Base-by-base conservation (phyloP, 1,140 invertebrate genomes). In the Dryas iulia region DNA sequence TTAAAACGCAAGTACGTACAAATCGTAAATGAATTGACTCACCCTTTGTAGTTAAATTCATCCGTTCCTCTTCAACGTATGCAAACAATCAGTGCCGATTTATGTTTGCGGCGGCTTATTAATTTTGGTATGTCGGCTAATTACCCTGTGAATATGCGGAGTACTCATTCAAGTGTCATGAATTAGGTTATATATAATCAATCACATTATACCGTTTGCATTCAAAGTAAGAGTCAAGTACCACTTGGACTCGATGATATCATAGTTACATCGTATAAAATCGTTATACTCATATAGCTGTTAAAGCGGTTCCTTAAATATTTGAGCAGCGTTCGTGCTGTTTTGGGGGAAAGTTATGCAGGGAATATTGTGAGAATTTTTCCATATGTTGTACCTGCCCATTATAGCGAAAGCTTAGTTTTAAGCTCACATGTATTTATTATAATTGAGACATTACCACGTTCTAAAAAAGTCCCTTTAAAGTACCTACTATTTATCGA, bases 31-130 rank as follows among this genome's bases (percentile, higher is more conserved):
- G 1, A 39, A 47, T 47, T 14, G 76, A 81, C 86, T 85, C 69
- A 90, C 89, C 84, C 67, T 84, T 91, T 75, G 89, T 91, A 82
- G 86, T 89, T 83, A 91, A 87, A 91, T 91, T 91, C 89, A 91
- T 91, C 77, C 87, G 87, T 83, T 76, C 82, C 84, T 84, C 84
- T 86, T 89, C 72, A 87, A 69, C 71, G 75, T 75, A 73, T 79
- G 72, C 80, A 79, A 73, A 77, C 81, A 84, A 87, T 91, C 83
- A 87, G 76, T 73, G 75, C 69, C 72, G 83, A 87, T 84, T 84
- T 83, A 78, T 77, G 76, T 71, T 80, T 77, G 74, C 73, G 79
- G 76, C 78, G 71, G 79, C 75, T 86, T 87, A 88, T 88, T 87
- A 88, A 85, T 84, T 85, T 84, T 72, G 88, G 86, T 81, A 90